Percentiles rank a stretch among this genome's conserved stretches.
Conservation (phyloP, 2,797 vertebrate species). For the Chaetophractus vellerosus region DNA sequence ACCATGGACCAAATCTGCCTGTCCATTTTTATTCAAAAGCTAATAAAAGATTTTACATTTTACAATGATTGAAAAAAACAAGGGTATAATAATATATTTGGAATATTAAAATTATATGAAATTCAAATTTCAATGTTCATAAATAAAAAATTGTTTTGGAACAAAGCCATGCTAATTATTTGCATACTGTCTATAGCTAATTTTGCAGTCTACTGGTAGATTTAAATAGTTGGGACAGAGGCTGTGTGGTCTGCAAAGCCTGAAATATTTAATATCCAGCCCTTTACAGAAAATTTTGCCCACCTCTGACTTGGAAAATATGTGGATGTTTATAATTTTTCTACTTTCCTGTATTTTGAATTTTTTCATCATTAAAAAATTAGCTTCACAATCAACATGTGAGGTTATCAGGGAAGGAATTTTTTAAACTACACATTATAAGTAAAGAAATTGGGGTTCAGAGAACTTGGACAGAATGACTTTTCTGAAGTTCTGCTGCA, state of each 20-base stretch:
- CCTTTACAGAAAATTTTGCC: not conserved
- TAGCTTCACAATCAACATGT: not conserved
- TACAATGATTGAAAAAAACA: not conserved
- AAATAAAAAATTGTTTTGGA: slow-evolving; percentile 17
- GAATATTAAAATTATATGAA: not conserved
- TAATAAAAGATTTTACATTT: not conserved
- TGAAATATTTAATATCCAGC: not conserved
- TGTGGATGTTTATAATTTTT: not conserved
- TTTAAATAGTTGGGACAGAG: not conserved
- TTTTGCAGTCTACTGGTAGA: not conserved
- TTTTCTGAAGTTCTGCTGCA: not conserved
- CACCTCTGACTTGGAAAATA: not conserved
- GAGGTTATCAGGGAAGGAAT: not conserved
- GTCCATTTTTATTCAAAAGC: not conserved
- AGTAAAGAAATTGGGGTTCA: not conserved
- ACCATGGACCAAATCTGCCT: not conserved
- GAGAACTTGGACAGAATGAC: not conserved
- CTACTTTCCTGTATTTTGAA: not conserved
- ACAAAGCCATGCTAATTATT: not conserved
- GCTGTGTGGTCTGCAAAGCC: not conserved
- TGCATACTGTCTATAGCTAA: not conserved
- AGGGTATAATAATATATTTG: not conserved
- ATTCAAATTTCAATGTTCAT: not conserved
- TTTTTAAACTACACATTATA: not conserved
- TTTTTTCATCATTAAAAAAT: not conserved